These are phyloP conservation scores for Thalassoma bifasciatum DNA, from an alignment of 2,113 vertebrate species.

Conservation along the genomic window DNA sequence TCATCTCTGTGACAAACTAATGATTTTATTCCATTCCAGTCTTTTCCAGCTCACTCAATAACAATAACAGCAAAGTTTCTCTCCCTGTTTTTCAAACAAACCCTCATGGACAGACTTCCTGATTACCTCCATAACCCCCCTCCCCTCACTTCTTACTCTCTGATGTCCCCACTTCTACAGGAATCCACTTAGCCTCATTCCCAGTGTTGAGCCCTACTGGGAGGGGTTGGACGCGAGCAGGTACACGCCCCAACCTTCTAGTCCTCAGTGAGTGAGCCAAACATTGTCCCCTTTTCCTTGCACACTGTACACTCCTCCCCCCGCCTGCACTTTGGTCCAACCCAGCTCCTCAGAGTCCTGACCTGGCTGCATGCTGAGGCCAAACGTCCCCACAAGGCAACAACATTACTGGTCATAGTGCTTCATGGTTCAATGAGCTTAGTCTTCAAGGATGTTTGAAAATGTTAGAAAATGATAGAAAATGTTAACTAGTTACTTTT, in stretches of 20 bases:
- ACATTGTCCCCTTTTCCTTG: conserved; percentile 42
- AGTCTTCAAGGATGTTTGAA: neutral
- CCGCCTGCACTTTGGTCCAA: conserved; percentile 62
- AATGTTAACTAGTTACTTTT: neutral
- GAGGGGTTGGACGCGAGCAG: conserved; percentile 80
- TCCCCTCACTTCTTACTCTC: conserved; percentile 55
- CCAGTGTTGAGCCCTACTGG: conserved; percentile 81
- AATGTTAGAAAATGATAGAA: neutral
- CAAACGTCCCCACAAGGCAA: conserved; percentile 53
- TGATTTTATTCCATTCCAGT: neutral
- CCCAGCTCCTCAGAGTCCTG: conserved; percentile 48
- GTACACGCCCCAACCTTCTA: conserved; percentile 76
- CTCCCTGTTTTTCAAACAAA: conserved; percentile 25
- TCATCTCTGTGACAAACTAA: neutral
- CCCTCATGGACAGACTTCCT: conserved; percentile 51
- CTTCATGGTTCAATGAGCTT: conserved; percentile 16
- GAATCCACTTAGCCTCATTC: conserved; percentile 83
- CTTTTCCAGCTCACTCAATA: neutral
- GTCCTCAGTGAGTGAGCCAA: conserved; percentile 82
- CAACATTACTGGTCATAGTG: conserved; percentile 47
- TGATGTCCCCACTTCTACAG: conserved; percentile 79
- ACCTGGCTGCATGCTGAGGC: conserved; percentile 69
- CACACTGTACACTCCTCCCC: conserved; percentile 30
- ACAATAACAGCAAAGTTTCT: neutral
- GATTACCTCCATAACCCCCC: conserved; percentile 48